phyloP scores from a whole-genome alignment of 2,113 vertebrate species.

The Pitta sordida region DNA sequence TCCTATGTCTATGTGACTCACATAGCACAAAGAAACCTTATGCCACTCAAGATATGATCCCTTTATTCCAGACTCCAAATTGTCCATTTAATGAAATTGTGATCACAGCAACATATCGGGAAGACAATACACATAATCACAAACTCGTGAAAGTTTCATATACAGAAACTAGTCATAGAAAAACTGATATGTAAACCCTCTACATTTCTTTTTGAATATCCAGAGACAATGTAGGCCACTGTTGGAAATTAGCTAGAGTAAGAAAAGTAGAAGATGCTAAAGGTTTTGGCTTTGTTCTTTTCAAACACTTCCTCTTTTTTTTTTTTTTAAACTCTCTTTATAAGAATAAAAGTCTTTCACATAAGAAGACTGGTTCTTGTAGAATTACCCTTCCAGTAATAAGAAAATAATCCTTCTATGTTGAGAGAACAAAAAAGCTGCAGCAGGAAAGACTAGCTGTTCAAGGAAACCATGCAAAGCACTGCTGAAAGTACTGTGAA shows the following conservation, averaged over 20 bases:
- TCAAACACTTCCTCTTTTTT: neutral
- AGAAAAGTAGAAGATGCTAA: neutral
- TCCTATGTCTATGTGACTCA: too few species aligned
- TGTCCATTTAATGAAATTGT: neutral
- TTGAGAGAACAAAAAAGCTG: neutral
- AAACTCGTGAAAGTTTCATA: neutral
- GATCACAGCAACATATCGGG: neutral
- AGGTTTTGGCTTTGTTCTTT: neutral
- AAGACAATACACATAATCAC: neutral
- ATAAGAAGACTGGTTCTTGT: neutral
- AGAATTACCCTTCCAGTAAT: neutral
- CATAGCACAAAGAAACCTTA: neutral
- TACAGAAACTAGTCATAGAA: neutral
- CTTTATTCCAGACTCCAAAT: neutral
- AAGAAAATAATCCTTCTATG: neutral
- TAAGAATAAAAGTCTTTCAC: neutral
- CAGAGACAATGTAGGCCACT: neutral
- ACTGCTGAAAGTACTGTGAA: neutral
- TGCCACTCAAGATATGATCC: neutral
- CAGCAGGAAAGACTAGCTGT: neutral
- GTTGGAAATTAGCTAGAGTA: neutral
- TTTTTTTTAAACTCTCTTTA: neutral
- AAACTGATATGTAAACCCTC: neutral
- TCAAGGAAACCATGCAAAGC: neutral
- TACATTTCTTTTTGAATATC: neutral